Conservation (phyloP, 2,797 vertebrate genomes). For the Channa striata region DNA sequence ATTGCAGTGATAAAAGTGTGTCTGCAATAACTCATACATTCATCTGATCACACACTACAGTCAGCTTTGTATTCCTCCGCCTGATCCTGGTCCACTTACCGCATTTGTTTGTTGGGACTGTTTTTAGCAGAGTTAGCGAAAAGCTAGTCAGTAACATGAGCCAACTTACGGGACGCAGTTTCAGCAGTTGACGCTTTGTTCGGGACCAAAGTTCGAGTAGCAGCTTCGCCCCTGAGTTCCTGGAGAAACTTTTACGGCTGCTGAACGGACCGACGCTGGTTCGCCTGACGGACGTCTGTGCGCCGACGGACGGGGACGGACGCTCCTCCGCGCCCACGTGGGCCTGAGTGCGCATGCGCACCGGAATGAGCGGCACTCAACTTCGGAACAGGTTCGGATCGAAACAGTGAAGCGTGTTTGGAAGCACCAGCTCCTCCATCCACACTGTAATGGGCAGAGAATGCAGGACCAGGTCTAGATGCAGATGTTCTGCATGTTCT, state of each 20-base stretch:
- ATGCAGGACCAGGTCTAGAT: no score
- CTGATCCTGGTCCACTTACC: background rate
- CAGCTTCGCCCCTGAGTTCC: background rate
- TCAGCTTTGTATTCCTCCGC: no score
- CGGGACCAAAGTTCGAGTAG: background rate
- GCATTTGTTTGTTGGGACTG: background rate
- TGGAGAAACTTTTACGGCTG: background rate
- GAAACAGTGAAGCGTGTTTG: no score
- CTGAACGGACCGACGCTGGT: background rate
- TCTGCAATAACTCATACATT: background rate
- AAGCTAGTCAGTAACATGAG: constrained; percentile 22
- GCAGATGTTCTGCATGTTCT: no score
- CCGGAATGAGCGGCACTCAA: fast-evolving
- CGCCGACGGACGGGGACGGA: constrained; percentile 7
- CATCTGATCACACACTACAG: background rate
- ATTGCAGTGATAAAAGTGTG: background rate
- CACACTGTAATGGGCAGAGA: no score
- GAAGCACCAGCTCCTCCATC: no score
- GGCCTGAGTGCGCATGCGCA: constrained; percentile 66
- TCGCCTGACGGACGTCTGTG: background rate
- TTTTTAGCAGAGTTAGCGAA: constrained; percentile 48
- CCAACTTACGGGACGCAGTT: constrained; percentile 48
- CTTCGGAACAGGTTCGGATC: no score
- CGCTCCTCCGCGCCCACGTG: constrained; percentile 42
- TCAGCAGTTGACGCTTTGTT: background rate